These are phyloP conservation scores for Kryptopterus vitreolus DNA, from an alignment of 2,797 vertebrate species.

Conservation along the genomic window DNA sequence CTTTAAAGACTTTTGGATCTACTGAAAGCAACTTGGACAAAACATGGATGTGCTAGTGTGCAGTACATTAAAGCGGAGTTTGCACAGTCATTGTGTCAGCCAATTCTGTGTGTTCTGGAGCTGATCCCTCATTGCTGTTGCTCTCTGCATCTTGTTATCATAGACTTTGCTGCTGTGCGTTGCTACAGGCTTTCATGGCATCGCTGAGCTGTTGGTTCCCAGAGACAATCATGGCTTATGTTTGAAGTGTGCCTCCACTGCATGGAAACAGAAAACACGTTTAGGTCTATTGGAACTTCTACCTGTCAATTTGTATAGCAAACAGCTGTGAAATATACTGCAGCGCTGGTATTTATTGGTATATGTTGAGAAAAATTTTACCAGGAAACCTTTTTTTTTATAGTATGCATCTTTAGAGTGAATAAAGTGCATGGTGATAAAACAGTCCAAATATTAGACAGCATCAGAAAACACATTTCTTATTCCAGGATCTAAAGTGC, in stretches of 20 bases:
- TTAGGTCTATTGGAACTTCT: neutral
- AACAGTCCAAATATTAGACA: neutral
- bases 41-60: neutral
- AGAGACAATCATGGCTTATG: constrained; percentile 87
- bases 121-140: constrained; percentile 6
- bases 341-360: neutral
- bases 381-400: too few species aligned
- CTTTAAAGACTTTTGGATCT: constrained; percentile 1
- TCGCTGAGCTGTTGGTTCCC: constrained; percentile 7
- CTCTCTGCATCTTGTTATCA: neutral
- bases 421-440: neutral
- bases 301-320: neutral
- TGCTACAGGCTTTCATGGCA: constrained; percentile 24
- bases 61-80: constrained; percentile 34
- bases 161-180: constrained; percentile 24
- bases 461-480: neutral
- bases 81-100: constrained; percentile 29
- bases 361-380: neutral
- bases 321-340: neutral
- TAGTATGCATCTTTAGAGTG: neutral
- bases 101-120: neutral
- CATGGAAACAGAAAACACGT: constrained; percentile 50
- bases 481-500: neutral
- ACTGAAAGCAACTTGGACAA: constrained; percentile 1
- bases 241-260: constrained; percentile 98